Evolutionary conservation across 2,888 invertebrate species (phyloP), one percentile per base, ranked within the genome.

Genomic region (Ochropleura plecta): DNA sequence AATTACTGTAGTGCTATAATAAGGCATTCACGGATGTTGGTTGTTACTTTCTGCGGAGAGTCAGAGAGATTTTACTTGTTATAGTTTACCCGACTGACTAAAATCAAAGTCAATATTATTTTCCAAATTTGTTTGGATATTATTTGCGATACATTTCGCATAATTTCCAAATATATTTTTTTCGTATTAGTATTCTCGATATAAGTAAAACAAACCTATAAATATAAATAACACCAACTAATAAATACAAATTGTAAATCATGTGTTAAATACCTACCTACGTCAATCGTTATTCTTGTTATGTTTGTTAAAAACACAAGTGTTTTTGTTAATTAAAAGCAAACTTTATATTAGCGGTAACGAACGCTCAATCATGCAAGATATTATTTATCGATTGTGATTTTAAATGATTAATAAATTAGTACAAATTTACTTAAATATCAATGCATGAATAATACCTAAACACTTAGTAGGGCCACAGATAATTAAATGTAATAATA

Each of bases 281-380:
- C 81, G 81, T 79, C 77, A 77, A 62, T 55, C 14, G 71, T 77
- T 57, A 74, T 81, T 75, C 20, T 69, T 73, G 55, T 48, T 49
- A 60, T 48, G 59, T 20, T 53, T 59, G 57, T 42, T 59, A 72
- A 79, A 74, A 74, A 76, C 66, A 86, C 77, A 86, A 60, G 78
- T 86, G 81, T 86, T 76, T 73, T 75, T 75, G 44, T 72, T 72
- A 53, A 16, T 67, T 7, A 5, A 8, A 75, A 60, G 73, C 72
- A 63, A 70, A 62, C 18, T 57, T 73, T 73, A 70, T 73, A 70
- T 73, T 62, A 46, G 42, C 42, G 71, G 68, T 73, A 62, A 59
- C 60, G n/a, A 48, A 69, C 48, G 10, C n/a, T 65, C 49, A 70
- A 72, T 62, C 18, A 60, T 57, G 60, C 6, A 59, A 64, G 18